Evolutionary conservation across 2,113 vertebrate genomes (phyloP).

Genomic region (Apodemus speciosus): DNA sequence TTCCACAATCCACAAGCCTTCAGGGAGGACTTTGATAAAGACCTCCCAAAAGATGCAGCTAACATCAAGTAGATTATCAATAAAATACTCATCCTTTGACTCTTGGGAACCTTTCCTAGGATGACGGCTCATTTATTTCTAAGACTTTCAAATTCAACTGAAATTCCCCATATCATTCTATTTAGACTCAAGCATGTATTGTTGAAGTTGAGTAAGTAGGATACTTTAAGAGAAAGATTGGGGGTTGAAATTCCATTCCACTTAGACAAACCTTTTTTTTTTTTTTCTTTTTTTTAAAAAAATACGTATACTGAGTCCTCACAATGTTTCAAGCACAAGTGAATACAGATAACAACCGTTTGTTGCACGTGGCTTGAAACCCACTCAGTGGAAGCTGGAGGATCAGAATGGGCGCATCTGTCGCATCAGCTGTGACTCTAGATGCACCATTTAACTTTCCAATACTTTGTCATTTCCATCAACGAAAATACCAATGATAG

Average conservation of each 20-base stretch:
- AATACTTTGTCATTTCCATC: not conserved
- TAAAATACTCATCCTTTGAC: slow-evolving; percentile 38
- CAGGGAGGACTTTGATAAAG: not conserved
- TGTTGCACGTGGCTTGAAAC: not conserved
- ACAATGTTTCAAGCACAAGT: not conserved
- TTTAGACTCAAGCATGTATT: not conserved
- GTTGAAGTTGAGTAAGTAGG: not conserved
- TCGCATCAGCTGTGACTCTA: not conserved
- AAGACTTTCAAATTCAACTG: slow-evolving; percentile 9
- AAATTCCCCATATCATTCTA: slow-evolving; percentile 17
- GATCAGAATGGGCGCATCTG: not conserved
- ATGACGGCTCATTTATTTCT: not conserved
- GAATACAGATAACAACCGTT: not conserved
- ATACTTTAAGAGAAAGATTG: not conserved
- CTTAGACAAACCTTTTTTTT: not conserved
- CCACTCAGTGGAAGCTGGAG: not conserved
- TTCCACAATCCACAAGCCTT: not conserved
- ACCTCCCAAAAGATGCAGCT: not conserved
- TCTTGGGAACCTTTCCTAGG: not conserved
- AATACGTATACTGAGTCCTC: not conserved
- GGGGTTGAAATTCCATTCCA: not conserved
- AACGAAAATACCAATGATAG: not conserved
- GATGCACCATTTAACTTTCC: no score
- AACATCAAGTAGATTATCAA: slow-evolving; percentile 21
- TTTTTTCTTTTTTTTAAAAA: not conserved